These are phyloP conservation scores for Microcebus lehilahytsara DNA, from an alignment of 2,113 vertebrate genomes.

Conservation along the genomic window DNA sequence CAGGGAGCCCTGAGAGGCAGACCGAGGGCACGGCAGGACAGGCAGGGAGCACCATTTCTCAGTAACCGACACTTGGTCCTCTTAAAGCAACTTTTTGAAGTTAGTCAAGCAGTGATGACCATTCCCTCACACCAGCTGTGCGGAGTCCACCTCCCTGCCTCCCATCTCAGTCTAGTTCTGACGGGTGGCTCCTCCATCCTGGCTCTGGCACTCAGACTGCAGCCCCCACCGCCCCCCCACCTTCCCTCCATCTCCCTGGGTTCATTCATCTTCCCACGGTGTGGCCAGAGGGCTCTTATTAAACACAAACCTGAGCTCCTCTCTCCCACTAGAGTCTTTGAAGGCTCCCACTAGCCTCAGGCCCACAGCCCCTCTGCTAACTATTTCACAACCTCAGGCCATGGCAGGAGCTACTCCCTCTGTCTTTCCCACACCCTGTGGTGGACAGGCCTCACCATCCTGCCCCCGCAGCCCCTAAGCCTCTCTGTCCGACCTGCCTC, in stretches of 20 bases:
- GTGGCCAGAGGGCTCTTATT: not conserved
- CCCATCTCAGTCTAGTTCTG: not conserved
- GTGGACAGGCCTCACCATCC: not conserved
- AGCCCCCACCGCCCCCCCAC: not conserved
- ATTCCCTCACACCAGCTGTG: fast-evolving
- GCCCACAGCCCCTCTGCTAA: not conserved
- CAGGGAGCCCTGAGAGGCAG: not conserved
- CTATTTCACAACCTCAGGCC: not conserved
- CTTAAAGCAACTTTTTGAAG: not conserved
- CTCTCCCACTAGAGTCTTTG: too few relatives aligned
- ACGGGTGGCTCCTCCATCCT: not conserved
- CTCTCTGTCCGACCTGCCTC: not conserved
- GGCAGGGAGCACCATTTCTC: not conserved
- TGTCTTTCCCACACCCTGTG: not conserved
- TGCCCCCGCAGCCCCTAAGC: not conserved
- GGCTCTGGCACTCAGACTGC: not conserved
- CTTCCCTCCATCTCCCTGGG: not conserved
- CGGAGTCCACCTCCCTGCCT: not conserved
- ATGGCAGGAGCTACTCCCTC: not conserved
- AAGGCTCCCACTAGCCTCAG: fast-evolving
- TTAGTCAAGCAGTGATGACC: not conserved
- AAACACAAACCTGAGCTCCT: not conserved
- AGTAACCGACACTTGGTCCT: not conserved
- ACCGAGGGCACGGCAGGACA: not conserved
- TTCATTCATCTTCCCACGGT: too few relatives aligned